Evolutionary conservation across 2,113 vertebrate genomes (phyloP).

Genomic region (Psammodynastes pulverulentus): DNA sequence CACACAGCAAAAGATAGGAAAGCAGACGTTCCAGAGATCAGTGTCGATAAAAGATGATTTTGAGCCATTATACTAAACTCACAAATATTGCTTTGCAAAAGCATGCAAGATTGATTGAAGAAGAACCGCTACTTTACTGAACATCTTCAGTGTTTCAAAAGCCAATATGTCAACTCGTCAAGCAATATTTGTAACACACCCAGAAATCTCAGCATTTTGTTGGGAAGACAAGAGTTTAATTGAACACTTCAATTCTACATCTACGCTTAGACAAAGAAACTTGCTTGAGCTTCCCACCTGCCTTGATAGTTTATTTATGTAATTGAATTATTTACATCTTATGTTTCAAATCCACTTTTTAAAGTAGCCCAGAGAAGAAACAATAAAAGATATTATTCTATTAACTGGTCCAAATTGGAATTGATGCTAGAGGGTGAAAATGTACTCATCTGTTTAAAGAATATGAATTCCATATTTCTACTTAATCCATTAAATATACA

Average conservation of each 20-base stretch:
- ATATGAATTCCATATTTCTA: not conserved
- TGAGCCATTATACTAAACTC: not conserved
- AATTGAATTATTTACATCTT: not conserved
- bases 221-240: not conserved
- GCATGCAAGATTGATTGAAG: not conserved
- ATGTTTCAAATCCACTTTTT: not conserved
- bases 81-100: not conserved
- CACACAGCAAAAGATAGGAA: not conserved
- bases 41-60: not conserved
- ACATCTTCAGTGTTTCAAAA: not conserved
- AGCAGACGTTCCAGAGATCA: not conserved
- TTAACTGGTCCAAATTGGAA: not conserved
- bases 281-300: not conserved
- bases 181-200: not conserved
- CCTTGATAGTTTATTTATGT: not conserved
- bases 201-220: not conserved
- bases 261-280: not conserved
- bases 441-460: not conserved
- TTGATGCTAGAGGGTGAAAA: not conserved
- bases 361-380: not conserved
- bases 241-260: not conserved
- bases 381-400: not conserved
- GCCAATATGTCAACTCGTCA: no score
- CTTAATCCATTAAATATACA: not conserved
- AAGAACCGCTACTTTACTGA: not conserved